phyloP scores from a whole-genome alignment of 2,888 invertebrate genomes.

The Osmoderma eremita region DNA sequence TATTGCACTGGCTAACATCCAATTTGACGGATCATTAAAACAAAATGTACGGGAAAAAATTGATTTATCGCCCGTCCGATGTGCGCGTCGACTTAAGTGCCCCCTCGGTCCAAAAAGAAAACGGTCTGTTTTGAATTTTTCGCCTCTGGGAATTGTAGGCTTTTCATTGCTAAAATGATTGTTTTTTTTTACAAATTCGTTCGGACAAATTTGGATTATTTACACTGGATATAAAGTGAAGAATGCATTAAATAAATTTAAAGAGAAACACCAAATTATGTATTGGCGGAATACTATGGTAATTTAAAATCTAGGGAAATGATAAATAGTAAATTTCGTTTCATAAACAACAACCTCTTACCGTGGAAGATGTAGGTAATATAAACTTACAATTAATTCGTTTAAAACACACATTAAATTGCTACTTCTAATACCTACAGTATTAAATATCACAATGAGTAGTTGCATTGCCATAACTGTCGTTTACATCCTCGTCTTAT shows the following conservation, averaged over 20 bases:
- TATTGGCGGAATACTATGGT: neutral
- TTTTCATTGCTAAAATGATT: constrained; percentile 6
- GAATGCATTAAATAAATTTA: constrained; percentile 19
- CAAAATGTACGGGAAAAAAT: constrained; percentile 39
- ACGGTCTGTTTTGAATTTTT: constrained; percentile 25
- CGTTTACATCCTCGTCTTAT: no score
- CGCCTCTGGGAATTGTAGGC: constrained; percentile 8
- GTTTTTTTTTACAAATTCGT: constrained; percentile 23
- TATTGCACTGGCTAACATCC: constrained; percentile 41
- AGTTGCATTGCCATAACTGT: no score
- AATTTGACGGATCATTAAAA: constrained; percentile 40
- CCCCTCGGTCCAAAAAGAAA: constrained; percentile 10
- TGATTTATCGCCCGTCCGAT: constrained; percentile 24
- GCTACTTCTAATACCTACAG: no score
- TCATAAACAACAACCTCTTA: no score
- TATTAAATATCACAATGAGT: no score
- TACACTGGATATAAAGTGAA: constrained; percentile 5
- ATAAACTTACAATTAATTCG: no score
- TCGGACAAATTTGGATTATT: constrained; percentile 36
- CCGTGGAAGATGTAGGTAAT: no score
- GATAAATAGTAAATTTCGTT: no score
- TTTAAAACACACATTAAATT: no score
- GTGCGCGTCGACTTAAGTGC: constrained; percentile 21
- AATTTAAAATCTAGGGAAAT: no score
- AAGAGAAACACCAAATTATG: neutral